Conservation (phyloP, 2,888 invertebrate genomes). For the Spicauda simplicius region DNA sequence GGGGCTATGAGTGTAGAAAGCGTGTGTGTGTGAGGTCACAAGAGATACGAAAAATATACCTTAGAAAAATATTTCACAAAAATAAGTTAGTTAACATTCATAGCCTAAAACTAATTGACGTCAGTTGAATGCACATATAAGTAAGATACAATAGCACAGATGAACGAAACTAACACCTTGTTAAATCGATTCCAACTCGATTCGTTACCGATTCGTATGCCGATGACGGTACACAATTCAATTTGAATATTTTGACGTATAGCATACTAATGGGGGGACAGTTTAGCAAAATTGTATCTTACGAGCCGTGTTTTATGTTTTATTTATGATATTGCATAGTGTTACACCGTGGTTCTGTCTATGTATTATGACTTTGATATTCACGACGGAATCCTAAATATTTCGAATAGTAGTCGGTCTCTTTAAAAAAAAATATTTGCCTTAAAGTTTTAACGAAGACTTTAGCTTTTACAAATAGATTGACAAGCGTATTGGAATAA, state of each 20-base stretch:
- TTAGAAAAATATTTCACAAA: too few species aligned
- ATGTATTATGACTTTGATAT: neutral
- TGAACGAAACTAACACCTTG: conserved; percentile 57
- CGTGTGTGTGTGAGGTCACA: too few species aligned
- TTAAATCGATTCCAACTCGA: conserved; percentile 58
- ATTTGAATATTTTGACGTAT: conserved; percentile 79
- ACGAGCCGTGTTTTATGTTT: conserved; percentile 65
- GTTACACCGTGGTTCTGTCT: neutral
- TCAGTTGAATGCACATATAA: neutral
- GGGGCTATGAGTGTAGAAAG: too few species aligned
- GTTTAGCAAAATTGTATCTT: conserved; percentile 76
- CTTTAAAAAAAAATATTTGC: too few species aligned
- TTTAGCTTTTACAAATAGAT: too few species aligned
- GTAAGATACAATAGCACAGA: conserved; percentile 40
- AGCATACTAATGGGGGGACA: conserved; percentile 72
- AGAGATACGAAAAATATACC: too few species aligned
- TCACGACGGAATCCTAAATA: neutral
- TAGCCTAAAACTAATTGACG: neutral
- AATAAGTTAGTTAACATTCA: too few species aligned
- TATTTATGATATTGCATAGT: conserved; percentile 64
- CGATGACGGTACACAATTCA: conserved; percentile 66
- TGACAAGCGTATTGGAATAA: too few species aligned
- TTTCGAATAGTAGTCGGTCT: too few species aligned
- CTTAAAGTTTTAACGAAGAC: too few species aligned
- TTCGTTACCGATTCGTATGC: conserved; percentile 67